Evolutionary conservation across 2,113 vertebrate species (phyloP).

Genomic region (Otis tarda): DNA sequence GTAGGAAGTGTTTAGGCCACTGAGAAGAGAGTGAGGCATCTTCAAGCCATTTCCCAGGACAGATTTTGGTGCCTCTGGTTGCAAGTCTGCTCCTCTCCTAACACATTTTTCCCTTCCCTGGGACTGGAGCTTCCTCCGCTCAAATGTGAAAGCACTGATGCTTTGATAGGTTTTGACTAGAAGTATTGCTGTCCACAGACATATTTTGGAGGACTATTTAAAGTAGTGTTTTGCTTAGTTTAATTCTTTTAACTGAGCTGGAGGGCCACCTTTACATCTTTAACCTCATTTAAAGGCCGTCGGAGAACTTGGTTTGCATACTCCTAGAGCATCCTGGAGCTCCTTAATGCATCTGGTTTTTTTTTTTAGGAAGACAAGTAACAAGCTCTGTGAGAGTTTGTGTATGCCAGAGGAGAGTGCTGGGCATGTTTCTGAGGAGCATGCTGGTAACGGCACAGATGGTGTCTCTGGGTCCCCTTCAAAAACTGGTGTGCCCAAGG

Average conservation of each 20-base stretch:
- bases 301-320: not conserved
- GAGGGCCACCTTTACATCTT: accelerated
- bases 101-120: not conserved
- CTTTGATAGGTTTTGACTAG: not conserved
- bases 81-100: not conserved
- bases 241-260: not conserved
- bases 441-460: accelerated
- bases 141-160: not conserved
- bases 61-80: not conserved
- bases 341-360: not conserved
- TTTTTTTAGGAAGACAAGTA: not conserved
- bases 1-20: not conserved
- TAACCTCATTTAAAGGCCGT: not conserved
- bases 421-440: not conserved
- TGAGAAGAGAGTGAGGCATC: not conserved
- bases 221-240: not conserved
- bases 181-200: not conserved
- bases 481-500: not conserved
- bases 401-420: not conserved
- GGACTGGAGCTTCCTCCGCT: not conserved
- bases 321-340: not conserved
- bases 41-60: not conserved
- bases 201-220: not conserved
- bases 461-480: not conserved
- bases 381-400: not conserved